phyloP scores from a whole-genome alignment of 2,113 vertebrate species.

The Salvator merianae region DNA sequence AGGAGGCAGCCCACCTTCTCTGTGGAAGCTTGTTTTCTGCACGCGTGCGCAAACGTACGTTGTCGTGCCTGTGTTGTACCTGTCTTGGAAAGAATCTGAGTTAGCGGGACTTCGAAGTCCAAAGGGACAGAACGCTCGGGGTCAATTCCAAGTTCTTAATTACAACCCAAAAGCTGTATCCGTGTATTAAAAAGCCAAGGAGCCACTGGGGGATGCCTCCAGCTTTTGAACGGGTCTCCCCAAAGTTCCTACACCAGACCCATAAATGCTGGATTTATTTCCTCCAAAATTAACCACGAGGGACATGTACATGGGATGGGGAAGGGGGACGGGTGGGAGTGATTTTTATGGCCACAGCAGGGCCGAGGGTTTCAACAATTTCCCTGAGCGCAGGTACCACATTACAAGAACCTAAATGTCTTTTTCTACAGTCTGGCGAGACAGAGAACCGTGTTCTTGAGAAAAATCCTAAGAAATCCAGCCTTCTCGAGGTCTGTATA shows the following conservation, averaged over 20 bases:
- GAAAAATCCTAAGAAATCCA: not conserved
- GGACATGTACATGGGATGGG: not conserved
- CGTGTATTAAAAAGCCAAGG: not conserved
- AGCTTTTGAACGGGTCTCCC: not conserved
- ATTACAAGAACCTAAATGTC: not conserved
- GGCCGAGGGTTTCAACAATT: not conserved
- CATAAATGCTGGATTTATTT: not conserved
- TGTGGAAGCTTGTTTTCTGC: not conserved
- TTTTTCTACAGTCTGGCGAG: too few species aligned
- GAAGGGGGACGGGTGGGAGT: too few species aligned
- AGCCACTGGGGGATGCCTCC: conserved; percentile 42
- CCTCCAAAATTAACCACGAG: not conserved
- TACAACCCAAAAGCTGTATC: not conserved
- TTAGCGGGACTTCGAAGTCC: too few species aligned
- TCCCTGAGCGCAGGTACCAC: not conserved
- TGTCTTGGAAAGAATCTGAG: not conserved
- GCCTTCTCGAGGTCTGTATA: too few species aligned
- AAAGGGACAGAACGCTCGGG: not conserved
- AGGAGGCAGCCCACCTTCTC: too few species aligned
- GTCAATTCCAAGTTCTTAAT: not conserved
- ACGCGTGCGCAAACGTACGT: too few species aligned
- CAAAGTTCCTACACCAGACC: not conserved
- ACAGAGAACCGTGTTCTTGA: not conserved
- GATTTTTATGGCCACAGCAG: not conserved
- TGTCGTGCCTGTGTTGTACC: not conserved